Percentiles rank a stretch among this genome's conserved stretches.
These are phyloP conservation scores for Mythimna pallens DNA, from an alignment of 2,888 invertebrate species.

Conservation along the genomic window DNA sequence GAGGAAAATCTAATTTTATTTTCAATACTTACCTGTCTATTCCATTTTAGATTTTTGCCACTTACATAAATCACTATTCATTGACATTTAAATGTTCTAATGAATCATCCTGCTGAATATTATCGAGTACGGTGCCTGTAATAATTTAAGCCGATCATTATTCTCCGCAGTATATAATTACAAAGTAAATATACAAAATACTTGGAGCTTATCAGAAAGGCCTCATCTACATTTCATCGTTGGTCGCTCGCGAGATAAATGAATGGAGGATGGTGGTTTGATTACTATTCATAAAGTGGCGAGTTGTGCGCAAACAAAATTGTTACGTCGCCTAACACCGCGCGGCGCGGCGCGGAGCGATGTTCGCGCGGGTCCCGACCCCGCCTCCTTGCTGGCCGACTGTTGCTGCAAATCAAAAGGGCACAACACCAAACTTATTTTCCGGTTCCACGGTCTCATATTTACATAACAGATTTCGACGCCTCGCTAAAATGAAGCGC, in stretches of 20 bases:
- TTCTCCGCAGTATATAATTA: slow-evolving; percentile 74
- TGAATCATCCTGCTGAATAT: slow-evolving; percentile 48
- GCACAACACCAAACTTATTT: slow-evolving; percentile 78
- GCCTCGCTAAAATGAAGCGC: slow-evolving; percentile 66
- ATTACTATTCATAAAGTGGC: slow-evolving; percentile 86
- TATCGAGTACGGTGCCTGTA: slow-evolving; percentile 51
- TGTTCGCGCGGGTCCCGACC: slow-evolving; percentile 32
- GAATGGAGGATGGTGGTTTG: slow-evolving; percentile 79
- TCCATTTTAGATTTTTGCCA: slow-evolving; percentile 42
- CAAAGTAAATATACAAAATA: slow-evolving; percentile 79
- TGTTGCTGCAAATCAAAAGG: slow-evolving; percentile 73
- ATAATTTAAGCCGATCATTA: slow-evolving; percentile 70
- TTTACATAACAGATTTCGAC: slow-evolving; percentile 79
- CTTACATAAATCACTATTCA: slow-evolving; percentile 49
- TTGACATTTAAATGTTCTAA: slow-evolving; percentile 44
- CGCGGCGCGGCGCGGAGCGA: slow-evolving; percentile 3
- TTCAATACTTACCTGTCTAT: slow-evolving; percentile 36
- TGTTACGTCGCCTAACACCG: slow-evolving; percentile 69
- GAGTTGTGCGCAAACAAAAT: slow-evolving; percentile 77
- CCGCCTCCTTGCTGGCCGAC: slow-evolving; percentile 62
- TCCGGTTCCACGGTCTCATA: slow-evolving; percentile 77
- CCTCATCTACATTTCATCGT: slow-evolving; percentile 85
- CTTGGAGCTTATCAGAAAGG: slow-evolving; percentile 79
- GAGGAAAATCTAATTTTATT: slow-evolving; percentile 42
- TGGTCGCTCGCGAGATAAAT: slow-evolving; percentile 79